A percentile compares a stretch with the other conserved stretches of the same genome.
phyloP scores from a whole-genome alignment of 37 sponge, comb jelly and placozoan genomes.

The Theonella swinhoei region DNA sequence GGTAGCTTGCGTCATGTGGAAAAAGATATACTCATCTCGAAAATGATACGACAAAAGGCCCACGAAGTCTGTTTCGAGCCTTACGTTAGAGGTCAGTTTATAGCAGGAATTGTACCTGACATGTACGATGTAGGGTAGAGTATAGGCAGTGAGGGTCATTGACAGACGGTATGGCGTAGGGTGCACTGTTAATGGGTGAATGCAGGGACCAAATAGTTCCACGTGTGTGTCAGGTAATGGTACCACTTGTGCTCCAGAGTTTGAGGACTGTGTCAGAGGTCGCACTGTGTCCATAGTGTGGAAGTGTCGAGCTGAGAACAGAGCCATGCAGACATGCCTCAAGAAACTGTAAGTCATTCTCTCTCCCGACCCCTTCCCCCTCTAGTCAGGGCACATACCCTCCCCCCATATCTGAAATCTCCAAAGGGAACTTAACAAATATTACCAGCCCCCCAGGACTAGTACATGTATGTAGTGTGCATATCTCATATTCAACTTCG shows the following conservation, averaged over 20 bases:
- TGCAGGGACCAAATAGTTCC: not conserved
- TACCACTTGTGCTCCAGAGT: too few species aligned
- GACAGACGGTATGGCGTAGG: too few species aligned
- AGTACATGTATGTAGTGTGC: too few species aligned
- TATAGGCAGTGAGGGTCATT: too few species aligned
- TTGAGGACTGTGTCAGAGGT: conserved; percentile 82
- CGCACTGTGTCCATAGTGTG: conserved; percentile 76
- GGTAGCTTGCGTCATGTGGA: conserved; percentile 77
- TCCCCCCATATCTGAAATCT: too few species aligned
- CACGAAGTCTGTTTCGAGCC: conserved; percentile 62
- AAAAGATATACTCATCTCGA: conserved; percentile 82
- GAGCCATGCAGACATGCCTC: conserved; percentile 68
- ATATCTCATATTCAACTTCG: not conserved
- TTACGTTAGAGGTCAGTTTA: conserved; percentile 80
- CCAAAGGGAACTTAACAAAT: too few species aligned
- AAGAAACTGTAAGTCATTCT: conserved; percentile 32
- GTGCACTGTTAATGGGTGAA: not conserved
- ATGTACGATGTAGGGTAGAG: not conserved
- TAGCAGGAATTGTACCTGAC: too few species aligned
- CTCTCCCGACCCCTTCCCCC: not conserved
- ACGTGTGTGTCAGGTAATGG: not conserved
- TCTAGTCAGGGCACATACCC: too few species aligned
- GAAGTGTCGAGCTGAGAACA: conserved; percentile 64
- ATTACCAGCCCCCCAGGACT: too few species aligned
- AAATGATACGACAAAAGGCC: conserved; percentile 75